Evolutionary conservation across 92 coral and sea anemone genomes (phyloP), one percentile per base, ranked within the genome.

Genomic region (Chrysogorgia sp.): DNA sequence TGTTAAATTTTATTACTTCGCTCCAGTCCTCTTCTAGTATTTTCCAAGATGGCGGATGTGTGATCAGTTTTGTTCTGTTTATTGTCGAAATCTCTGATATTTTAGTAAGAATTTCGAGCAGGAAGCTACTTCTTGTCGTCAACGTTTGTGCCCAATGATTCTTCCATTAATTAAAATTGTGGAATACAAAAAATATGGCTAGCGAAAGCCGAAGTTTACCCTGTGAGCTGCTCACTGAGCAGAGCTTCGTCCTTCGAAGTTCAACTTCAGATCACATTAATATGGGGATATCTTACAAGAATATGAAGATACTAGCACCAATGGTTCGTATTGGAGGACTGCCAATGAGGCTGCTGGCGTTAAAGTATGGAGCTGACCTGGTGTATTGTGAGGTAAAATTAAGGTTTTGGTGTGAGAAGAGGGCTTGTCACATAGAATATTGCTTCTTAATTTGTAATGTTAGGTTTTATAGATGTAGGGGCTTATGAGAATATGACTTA

Each of bases 361-460:
- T 94, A n/a, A 90, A 82, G 48, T 94, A 94, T 83, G 98, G 98
- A 28, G 98, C 98, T 40, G 98, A 94, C 57, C 84, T 94, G 22
- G 98, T 94, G 0, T 94, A 94, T 72, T 84, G 94, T 71, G 98
- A 94, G 97, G 97, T 94, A 78, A 53, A 63, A n/a, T 30, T 13
- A n/a, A n/a, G n/a, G n/a, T n/a, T n/a, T n/a, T 1, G 14, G 55
- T 50, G 28, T 35, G 24, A 7, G 24, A 7, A 30, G 3, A 29
- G 31, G 6, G 1, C 6, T 48, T 48, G 2, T 14, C 21, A 6
- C 56, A 48, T 14, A 14, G 19, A 48, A 17, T 48, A 14, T 1
- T 48, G n/a, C n/a, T n/a, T n/a, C n/a, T n/a, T n/a, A n/a, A n/a
- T n/a, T n/a, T n/a, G n/a, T n/a, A n/a, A n/a, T n/a, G n/a, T n/a